Evolutionary conservation across 2,888 invertebrate genomes (phyloP), one percentile per base, ranked within the genome.

Genomic region (Drosophila nigricruria): DNA sequence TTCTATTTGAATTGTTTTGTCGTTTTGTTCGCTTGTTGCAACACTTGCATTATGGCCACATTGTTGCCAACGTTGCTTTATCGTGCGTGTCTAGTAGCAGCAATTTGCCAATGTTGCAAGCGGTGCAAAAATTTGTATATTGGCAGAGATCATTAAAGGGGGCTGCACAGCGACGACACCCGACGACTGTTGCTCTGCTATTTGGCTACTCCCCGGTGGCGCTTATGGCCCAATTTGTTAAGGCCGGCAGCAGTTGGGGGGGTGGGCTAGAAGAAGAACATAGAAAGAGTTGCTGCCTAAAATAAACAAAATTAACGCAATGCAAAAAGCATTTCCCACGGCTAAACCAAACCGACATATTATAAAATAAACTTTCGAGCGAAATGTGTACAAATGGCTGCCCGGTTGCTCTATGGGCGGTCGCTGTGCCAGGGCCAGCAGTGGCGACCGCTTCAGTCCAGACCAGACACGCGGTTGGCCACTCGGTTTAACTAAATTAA

Each of bases 401-500:
- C 30, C 27, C 57, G 38, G 68, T 30, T 32, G 57, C 50, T 20
- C 50, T 32, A 34, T 34, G 23, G 52, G 25, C 30, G 27, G 50
- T 30, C 42, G 47, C 30, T 40, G 61, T 32, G 25, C 23, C 27
- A 5, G 27, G 9, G 16, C 30, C 23, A 18, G 9, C 50, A 20
- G 23, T 25, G 30, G 27, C 42, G 38, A 12, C 36, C 53, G 25
- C 53, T 53, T n/a, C 36, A 53, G 53, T 36, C 38, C 38, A 32
- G 23, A 50, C 76, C 60, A 36, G 70, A 61, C 70, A 70, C 69
- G 77, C 63, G 83, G 82, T 82, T 82, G 85, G 88, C 89, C 89
- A 85, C 88, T 88, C 83, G 84, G 84, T 88, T 85, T 89, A 85
- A 85, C 84, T 85, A 85, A 85, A 87, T 90, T 90, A 90, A 87